Evolutionary conservation across 2,888 invertebrate genomes (phyloP).

Genomic region (Drosophila pseudotakahashii): DNA sequence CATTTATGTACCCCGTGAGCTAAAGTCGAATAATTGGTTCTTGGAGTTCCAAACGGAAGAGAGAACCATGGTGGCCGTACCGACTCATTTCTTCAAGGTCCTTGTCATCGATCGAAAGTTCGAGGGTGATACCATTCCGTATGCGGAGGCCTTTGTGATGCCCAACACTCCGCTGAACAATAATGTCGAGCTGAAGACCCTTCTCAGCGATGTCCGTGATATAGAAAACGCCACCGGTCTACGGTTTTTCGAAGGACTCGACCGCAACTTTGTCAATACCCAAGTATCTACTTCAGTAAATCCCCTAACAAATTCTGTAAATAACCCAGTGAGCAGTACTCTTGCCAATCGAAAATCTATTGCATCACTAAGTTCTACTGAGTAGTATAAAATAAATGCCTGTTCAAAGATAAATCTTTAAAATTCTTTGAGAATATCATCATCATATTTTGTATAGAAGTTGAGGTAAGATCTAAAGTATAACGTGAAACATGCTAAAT

Average conservation of each 20-base stretch:
- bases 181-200: slow-evolving; percentile 41
- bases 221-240: slow-evolving; percentile 68
- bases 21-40: slow-evolving; percentile 58
- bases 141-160: slow-evolving; percentile 70
- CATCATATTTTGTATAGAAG: too few species aligned
- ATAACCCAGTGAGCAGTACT: background rate
- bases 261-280: slow-evolving; percentile 60
- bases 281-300: slow-evolving; percentile 30
- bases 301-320: background rate
- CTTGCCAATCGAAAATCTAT: background rate
- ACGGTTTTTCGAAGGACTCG: slow-evolving; percentile 67
- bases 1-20: slow-evolving; percentile 63
- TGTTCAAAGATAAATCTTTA: background rate
- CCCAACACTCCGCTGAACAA: slow-evolving; percentile 55
- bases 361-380: background rate
- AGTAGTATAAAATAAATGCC: background rate
- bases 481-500: too few species aligned
- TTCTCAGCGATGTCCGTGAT: slow-evolving; percentile 66
- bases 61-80: slow-evolving; percentile 63
- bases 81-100: slow-evolving; percentile 69
- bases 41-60: slow-evolving; percentile 66
- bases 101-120: slow-evolving; percentile 59
- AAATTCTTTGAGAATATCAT: too few species aligned
- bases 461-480: too few species aligned
- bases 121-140: slow-evolving; percentile 43